Percentiles rank a stretch among this genome's conserved stretches.
Evolutionary conservation across 2,888 invertebrate genomes (phyloP).

Genomic region (Caenorhabditis sp.): DNA sequence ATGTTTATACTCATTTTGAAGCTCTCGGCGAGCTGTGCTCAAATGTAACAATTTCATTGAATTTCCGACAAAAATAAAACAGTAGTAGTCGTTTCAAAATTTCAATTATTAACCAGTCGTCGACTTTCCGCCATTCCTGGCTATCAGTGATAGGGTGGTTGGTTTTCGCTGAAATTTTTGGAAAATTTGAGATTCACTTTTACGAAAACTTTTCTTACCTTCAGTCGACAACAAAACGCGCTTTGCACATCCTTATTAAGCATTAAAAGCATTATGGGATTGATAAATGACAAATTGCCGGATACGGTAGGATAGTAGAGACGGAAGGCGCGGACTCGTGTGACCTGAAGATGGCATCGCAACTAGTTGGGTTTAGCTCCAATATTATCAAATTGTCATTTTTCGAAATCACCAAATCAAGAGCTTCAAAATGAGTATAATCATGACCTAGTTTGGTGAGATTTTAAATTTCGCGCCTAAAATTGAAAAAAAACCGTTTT

Average conservation of each 20-base stretch:
- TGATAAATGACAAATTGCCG: constrained; percentile 50
- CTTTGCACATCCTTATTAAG: constrained; percentile 43
- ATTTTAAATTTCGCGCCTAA: too few species aligned
- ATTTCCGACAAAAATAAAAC: too few species aligned
- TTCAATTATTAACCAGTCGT: constrained; percentile 6
- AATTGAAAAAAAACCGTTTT: too few species aligned
- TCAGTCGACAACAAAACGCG: constrained; percentile 15
- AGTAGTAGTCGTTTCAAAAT: neutral
- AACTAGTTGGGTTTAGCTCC: too few species aligned
- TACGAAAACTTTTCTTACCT: neutral
- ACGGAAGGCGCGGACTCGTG: constrained; percentile 40
- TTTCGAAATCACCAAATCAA: too few species aligned
- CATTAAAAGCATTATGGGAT: constrained; percentile 41
- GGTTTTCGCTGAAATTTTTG: neutral
- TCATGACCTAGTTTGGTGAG: too few species aligned
- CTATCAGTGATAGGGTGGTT: neutral
- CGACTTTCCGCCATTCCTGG: constrained; percentile 5
- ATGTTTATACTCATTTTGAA: too few species aligned
- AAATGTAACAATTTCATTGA: too few species aligned
- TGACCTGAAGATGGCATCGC: constrained; percentile 11
- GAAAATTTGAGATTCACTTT: neutral
- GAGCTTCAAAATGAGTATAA: too few species aligned
- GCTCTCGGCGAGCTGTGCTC: too few species aligned
- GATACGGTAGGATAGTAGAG: constrained; percentile 49
- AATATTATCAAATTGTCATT: too few species aligned